phyloP scores from a whole-genome alignment of 37 sponge, comb jelly and placozoan species.

The Halisarca cf. caerulea region DNA sequence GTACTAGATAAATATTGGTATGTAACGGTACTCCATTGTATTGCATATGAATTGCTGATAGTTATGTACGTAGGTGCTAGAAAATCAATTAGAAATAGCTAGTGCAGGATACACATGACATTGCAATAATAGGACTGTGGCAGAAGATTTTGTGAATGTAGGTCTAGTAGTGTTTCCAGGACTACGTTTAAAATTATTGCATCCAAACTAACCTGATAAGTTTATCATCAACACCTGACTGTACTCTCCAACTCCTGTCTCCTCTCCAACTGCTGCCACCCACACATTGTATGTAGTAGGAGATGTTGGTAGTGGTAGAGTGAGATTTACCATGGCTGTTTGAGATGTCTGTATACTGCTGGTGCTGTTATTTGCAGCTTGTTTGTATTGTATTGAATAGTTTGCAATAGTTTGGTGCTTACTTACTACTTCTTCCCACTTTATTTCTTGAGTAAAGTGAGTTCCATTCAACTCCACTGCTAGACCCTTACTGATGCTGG shows the following conservation, averaged over 20 bases:
- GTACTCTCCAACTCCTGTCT: background rate
- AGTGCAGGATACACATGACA: too few relatives aligned
- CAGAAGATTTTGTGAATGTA: too few relatives aligned
- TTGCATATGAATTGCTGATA: too few relatives aligned
- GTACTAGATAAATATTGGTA: too few relatives aligned
- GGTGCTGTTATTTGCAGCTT: background rate
- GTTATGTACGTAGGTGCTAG: too few relatives aligned
- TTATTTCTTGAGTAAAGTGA: background rate
- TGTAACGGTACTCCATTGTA: too few relatives aligned
- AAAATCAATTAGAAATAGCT: too few relatives aligned
- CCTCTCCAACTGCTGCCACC: constrained; percentile 3
- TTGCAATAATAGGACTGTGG: too few relatives aligned
- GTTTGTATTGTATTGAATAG: background rate
- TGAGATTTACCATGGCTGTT: background rate
- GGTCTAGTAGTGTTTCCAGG: too few relatives aligned
- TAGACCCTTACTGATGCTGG: too few relatives aligned
- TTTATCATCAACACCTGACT: background rate
- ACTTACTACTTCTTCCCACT: background rate
- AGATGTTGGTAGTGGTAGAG: background rate
- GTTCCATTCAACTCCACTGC: too few relatives aligned
- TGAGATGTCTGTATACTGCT: background rate
- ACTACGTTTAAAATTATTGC: too few relatives aligned
- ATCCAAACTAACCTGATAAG: background rate
- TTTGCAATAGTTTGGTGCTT: background rate
- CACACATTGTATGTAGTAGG: constrained; percentile 10